These are phyloP conservation scores for Raja brachyura DNA, from an alignment of 2,113 vertebrate genomes.

Conservation along the genomic window DNA sequence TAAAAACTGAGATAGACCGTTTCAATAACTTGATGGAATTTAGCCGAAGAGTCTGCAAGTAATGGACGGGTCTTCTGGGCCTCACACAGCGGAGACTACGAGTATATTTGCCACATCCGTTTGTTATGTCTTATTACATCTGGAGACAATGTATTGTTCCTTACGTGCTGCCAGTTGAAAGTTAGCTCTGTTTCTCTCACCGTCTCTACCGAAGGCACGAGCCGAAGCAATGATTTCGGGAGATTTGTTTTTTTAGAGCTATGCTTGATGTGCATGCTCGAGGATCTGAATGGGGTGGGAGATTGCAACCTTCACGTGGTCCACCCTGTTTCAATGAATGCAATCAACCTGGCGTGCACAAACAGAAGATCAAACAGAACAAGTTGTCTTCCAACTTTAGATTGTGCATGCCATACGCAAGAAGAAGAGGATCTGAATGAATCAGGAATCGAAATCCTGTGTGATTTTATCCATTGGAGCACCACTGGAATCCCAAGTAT, in stretches of 20 bases:
- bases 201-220: background rate
- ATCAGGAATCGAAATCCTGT: no score
- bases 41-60: background rate
- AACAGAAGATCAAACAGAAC: no score
- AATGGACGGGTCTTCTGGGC: background rate
- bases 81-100: no score
- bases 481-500: no score
- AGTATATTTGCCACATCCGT: background rate
- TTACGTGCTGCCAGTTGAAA: background rate
- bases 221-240: background rate
- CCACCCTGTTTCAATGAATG: no score
- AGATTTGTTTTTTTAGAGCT: background rate
- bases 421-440: background rate
- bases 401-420: no score
- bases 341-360: no score
- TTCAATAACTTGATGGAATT: constrained; percentile 11
- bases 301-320: no score
- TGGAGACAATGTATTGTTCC: background rate
- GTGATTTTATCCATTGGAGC: no score
- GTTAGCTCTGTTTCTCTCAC: background rate
- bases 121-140: background rate
- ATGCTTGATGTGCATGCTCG: background rate
- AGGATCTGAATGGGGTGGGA: background rate
- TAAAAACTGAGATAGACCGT: background rate
- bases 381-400: no score